Percentiles rank a stretch among this genome's conserved stretches.
Conservation (phyloP, 23 tunicate species). For the Clavelina lepadiformis region DNA sequence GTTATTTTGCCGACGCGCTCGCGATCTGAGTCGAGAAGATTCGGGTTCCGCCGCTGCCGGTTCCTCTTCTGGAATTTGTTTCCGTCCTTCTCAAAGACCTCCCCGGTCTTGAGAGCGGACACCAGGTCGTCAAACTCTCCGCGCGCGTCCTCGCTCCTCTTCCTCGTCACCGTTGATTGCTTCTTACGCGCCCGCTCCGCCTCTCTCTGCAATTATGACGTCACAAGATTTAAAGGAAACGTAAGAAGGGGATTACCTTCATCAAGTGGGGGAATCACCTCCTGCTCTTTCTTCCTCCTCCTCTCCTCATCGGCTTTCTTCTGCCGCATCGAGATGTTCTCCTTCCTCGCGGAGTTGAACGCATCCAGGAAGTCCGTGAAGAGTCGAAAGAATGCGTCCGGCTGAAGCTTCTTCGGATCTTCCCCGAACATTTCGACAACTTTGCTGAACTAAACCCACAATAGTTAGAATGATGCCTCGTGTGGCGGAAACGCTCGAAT, state of each 20-base stretch:
- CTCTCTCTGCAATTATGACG: conserved; percentile 38
- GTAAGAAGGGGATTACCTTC: background rate
- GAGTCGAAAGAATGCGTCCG: conserved; percentile 77
- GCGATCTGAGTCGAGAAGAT: conserved; percentile 27
- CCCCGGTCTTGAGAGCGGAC: conserved; percentile 88
- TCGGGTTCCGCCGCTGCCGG: conserved; percentile 44
- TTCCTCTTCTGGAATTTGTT: conserved; percentile 85
- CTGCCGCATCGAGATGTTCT: conserved; percentile 58
- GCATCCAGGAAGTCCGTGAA: conserved; percentile 74
- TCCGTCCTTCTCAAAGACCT: conserved; percentile 87
- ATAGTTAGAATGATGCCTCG: background rate
- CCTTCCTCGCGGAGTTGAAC: conserved; percentile 68
- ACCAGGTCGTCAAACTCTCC: conserved; percentile 96
- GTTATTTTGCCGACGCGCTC: conserved; percentile 47
- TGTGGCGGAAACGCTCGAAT: background rate
- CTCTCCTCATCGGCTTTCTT: conserved; percentile 79
- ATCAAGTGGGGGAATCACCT: conserved; percentile 33
- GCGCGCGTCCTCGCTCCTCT: conserved; percentile 32
- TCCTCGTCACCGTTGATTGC: background rate
- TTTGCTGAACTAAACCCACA: conserved; percentile 37
- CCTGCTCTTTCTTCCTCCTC: conserved; percentile 45
- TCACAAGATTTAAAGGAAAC: background rate
- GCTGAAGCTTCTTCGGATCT: conserved; percentile 76
- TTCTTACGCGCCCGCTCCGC: conserved; percentile 13
- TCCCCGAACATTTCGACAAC: conserved; percentile 65